Conservation (phyloP, 1,140 invertebrate species). For the Arion vulgaris region DNA sequence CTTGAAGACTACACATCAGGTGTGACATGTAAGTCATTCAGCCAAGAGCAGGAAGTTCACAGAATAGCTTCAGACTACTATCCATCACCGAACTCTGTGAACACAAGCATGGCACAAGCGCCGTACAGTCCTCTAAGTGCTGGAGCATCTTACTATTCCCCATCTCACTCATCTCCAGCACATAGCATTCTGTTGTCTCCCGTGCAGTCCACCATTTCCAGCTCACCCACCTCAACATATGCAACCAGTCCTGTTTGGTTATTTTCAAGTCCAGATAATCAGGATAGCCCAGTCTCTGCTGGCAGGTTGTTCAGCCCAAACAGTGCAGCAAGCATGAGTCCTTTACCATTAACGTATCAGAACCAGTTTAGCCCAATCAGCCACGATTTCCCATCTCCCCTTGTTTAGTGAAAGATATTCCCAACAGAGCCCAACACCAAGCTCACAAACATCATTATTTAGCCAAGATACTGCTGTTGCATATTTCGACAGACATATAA, state of each 20-base stretch:
- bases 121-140: constrained; percentile 51
- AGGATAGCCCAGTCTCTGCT: neutral
- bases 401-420: neutral
- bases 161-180: constrained; percentile 32
- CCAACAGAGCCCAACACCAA: constrained; percentile 13
- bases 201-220: neutral
- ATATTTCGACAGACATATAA: neutral
- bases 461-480: neutral
- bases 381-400: neutral
- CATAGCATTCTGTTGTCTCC: constrained; percentile 22
- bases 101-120: neutral
- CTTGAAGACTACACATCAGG: constrained; percentile 35
- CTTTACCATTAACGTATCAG: neutral
- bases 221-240: constrained; percentile 4
- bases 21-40: constrained; percentile 33
- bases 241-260: constrained; percentile 11
- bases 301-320: neutral
- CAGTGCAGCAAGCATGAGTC: neutral
- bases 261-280: neutral
- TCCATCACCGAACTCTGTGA: neutral
- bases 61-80: neutral
- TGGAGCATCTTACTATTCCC: constrained; percentile 47
- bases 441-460: constrained; percentile 6
- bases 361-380: constrained; percentile 21
- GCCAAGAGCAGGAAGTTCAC: neutral